A percentile compares a stretch with the other conserved stretches of the same genome.
These are phyloP conservation scores for Tetranychus piercei DNA, from an alignment of 2,888 invertebrate genomes.

Conservation along the genomic window DNA sequence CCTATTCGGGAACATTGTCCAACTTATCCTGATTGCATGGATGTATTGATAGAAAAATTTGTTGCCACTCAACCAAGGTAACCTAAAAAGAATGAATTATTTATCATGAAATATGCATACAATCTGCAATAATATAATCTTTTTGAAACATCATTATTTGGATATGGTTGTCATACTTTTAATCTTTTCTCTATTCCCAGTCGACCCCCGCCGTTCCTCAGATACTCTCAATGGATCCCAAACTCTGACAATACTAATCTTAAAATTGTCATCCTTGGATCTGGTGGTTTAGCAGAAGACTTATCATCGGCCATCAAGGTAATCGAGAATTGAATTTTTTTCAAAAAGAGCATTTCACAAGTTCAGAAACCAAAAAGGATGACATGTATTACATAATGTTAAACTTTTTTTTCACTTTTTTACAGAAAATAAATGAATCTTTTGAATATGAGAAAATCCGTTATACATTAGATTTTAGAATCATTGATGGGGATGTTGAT, in stretches of 20 bases:
- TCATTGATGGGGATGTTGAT: constrained; percentile 66
- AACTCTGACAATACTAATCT: constrained; percentile 44
- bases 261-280: constrained; percentile 70
- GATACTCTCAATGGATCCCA: not conserved
- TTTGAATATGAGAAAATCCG: constrained; percentile 57
- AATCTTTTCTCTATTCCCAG: not conserved
- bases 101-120: not conserved
- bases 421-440: constrained; percentile 43
- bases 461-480: constrained; percentile 63
- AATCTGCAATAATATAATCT: not conserved
- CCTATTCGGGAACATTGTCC: constrained; percentile 87
- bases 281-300: constrained; percentile 65
- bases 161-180: not conserved
- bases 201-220: not conserved
- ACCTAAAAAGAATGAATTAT: not conserved
- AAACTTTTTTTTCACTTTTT: not conserved
- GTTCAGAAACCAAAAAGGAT: not conserved
- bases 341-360: not conserved
- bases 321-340: constrained; percentile 25
- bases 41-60: constrained; percentile 48
- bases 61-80: constrained; percentile 32
- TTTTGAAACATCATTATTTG: not conserved
- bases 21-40: constrained; percentile 59
- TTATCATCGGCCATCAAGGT: constrained; percentile 62
- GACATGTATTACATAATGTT: not conserved